Evolutionary conservation across 2,888 invertebrate genomes (phyloP).

Genomic region (Mythimna lalbum): DNA sequence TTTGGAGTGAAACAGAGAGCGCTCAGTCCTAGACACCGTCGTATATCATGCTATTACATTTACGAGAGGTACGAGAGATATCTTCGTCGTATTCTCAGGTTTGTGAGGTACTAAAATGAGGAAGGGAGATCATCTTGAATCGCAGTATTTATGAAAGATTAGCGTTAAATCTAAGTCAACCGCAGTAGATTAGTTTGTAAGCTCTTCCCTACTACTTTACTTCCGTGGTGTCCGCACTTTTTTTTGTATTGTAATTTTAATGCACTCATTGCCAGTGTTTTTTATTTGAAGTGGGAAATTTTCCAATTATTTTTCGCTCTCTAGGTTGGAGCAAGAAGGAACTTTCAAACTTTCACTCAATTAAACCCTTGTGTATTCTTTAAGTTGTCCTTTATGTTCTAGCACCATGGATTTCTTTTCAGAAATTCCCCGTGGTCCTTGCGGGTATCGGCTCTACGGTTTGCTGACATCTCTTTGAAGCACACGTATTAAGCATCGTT

Average conservation of each 20-base stretch:
- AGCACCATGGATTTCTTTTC: too few species aligned
- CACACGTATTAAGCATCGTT: too few species aligned
- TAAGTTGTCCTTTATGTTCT: too few species aligned
- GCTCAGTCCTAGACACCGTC: slow-evolving; percentile 30
- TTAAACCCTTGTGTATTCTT: too few species aligned
- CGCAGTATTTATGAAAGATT: neutral
- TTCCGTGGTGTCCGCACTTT: neutral
- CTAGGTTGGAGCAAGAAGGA: too few species aligned
- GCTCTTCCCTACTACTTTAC: neutral
- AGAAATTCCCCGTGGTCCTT: too few species aligned
- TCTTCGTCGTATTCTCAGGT: slow-evolving; percentile 10
- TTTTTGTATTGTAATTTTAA: neutral
- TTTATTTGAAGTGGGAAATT: too few species aligned
- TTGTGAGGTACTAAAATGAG: slow-evolving; percentile 1
- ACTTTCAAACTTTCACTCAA: too few species aligned
- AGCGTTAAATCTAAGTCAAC: neutral
- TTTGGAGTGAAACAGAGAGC: slow-evolving; percentile 24
- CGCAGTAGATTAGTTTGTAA: neutral
- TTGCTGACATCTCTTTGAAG: too few species aligned
- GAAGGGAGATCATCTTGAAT: neutral
- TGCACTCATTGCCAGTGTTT: too few species aligned
- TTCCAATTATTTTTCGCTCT: too few species aligned
- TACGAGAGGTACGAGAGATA: slow-evolving; percentile 20
- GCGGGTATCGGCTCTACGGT: too few species aligned
- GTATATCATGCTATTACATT: slow-evolving; percentile 49